Conservation (phyloP, 1,140 invertebrate species). For the Drosophila micromelanica region DNA sequence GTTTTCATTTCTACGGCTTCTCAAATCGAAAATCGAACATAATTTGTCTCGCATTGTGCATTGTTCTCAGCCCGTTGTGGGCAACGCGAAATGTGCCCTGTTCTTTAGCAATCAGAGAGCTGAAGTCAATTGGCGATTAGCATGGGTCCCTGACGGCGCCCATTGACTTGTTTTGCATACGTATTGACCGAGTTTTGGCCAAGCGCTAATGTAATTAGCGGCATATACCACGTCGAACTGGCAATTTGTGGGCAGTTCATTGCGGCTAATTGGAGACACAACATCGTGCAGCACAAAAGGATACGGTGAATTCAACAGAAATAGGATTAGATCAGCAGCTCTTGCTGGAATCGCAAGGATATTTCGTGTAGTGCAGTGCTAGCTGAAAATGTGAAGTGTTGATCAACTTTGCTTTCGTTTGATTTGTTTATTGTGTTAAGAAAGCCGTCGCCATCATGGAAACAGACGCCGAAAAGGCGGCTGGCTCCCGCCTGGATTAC, state of each 20-base stretch:
- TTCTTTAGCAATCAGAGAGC: constrained; percentile 43
- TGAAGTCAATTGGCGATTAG: constrained; percentile 66
- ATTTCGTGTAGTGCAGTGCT: constrained; percentile 33
- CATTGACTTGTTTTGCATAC: constrained; percentile 71
- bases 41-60: constrained; percentile 39
- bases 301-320: constrained; percentile 46
- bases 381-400: constrained; percentile 29
- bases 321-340: constrained; percentile 37
- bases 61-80: constrained; percentile 10
- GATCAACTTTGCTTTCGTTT: neutral
- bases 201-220: constrained; percentile 83
- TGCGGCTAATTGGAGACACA: constrained; percentile 70
- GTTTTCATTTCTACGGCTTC: constrained; percentile 52
- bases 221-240: constrained; percentile 68
- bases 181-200: constrained; percentile 78
- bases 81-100: neutral
- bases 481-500: constrained; percentile 67
- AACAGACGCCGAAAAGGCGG: constrained; percentile 65
- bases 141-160: constrained; percentile 45
- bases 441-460: constrained; percentile 31
- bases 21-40: constrained; percentile 69
- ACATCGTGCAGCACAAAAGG: constrained; percentile 59
- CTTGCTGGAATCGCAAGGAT: constrained; percentile 41
- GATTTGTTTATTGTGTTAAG: constrained; percentile 9
- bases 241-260: constrained; percentile 58